Base-by-base conservation (phyloP, 2,888 invertebrate genomes). In the Pammene fasciana region DNA sequence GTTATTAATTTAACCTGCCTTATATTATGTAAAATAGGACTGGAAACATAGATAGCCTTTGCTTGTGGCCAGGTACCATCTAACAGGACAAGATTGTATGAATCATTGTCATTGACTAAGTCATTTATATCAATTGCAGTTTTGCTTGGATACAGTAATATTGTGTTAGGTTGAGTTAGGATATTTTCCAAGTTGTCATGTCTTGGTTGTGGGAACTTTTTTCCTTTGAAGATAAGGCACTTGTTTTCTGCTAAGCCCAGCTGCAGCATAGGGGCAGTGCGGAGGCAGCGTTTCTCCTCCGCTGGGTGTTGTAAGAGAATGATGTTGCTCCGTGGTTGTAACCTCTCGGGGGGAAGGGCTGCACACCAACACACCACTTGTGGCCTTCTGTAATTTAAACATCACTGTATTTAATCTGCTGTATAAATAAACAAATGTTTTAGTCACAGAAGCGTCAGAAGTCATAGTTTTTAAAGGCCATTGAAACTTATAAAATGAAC, bases 41-140 rank as follows among this genome's bases (percentile, higher is more conserved):
- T 98, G 72, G 96, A 95, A 60, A 96, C 94, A 88, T 96, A 98
- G 72, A 98, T 97, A 11, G 97, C 96, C 86, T 97, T 97, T 3
- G 98, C 98, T 87, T 99, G 98, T 0, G 97, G 96, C 98, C 98
- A 99, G 10, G 99, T 99, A 5, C 99, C 98, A 92, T 99, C 98
- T 73, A 99, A 94, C 52, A 98, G 89, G 55, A 98, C 93, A 65
- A 98, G 91, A 84, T 97, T 98, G 82, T 96, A 97, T 10, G 93
- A 93, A 54, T 86, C 88, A 74, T 80, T 78, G 65, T 90, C 87
- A 75, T 89, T 88, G 68, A 87, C 81, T 50, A 92, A 75, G 65
- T 88, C 87, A 77, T 93, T 94, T 72, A 97, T 93, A 80, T 96
- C 95, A 62, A 95, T 89, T 1, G 98, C 96, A 75, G 94, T 90